Evolutionary conservation across 2,888 invertebrate species (phyloP).

Genomic region (Mystacides longicornis): DNA sequence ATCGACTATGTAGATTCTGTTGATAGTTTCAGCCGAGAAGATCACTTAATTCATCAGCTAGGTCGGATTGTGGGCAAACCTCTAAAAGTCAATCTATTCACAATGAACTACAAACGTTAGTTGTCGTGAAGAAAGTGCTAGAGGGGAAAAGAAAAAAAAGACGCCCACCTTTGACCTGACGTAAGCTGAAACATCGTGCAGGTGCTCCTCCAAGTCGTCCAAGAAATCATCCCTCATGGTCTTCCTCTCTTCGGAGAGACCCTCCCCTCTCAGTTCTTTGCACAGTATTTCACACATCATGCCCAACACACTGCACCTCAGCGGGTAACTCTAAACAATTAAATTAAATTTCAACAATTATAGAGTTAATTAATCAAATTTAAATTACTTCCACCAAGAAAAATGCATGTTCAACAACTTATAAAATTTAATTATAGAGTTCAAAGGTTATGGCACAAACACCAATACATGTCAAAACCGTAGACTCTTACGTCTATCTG

Average conservation of each 20-base stretch:
- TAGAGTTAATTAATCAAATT: background rate
- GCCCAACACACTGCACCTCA: constrained; percentile 75
- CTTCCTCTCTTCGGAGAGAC: constrained; percentile 59
- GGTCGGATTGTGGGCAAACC: too few relatives aligned
- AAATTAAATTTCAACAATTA: constrained; percentile 8
- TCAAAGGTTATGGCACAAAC: background rate
- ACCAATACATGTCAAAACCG: too few relatives aligned
- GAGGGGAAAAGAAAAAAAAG: too few relatives aligned
- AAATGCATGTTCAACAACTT: too few relatives aligned
- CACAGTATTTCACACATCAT: constrained; percentile 75
- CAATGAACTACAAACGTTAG: too few relatives aligned
- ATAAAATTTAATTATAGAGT: background rate
- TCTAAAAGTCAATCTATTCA: too few relatives aligned
- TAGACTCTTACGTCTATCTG: too few relatives aligned
- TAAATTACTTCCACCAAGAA: too few relatives aligned
- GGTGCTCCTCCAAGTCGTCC: constrained; percentile 70
- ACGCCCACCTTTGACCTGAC: constrained; percentile 70
- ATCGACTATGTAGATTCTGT: too few relatives aligned
- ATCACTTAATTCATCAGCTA: too few relatives aligned
- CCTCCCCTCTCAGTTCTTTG: constrained; percentile 64
- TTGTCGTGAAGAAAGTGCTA: too few relatives aligned
- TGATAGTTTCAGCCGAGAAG: too few relatives aligned
- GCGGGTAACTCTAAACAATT: constrained; percentile 52
- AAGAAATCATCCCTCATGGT: constrained; percentile 71
- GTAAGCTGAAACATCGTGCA: constrained; percentile 76